Percentiles rank a stretch among this genome's conserved stretches.
phyloP scores from a whole-genome alignment of 1,140 invertebrate genomes.

The Pogonognathellus flavescens region DNA sequence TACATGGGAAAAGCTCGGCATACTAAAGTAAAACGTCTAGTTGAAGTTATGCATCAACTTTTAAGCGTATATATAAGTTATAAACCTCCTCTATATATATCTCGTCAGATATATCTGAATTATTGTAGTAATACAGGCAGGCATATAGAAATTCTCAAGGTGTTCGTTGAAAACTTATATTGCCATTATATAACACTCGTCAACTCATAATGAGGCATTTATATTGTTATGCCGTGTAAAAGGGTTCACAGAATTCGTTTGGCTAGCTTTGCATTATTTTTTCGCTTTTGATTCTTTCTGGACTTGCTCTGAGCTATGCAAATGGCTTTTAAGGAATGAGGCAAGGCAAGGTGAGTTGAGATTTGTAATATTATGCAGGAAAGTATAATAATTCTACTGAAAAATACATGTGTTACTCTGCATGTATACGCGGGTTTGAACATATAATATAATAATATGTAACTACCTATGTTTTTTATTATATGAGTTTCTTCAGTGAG shows the following conservation, averaged over 20 bases:
- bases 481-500: too few species aligned
- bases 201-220: neutral
- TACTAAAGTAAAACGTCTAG: too few species aligned
- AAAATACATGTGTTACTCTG: constrained; percentile 1
- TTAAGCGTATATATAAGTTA: too few species aligned
- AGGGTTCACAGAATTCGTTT: too few species aligned
- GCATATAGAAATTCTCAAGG: neutral
- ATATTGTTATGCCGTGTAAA: neutral
- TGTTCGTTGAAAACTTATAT: constrained; percentile 3
- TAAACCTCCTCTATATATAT: too few species aligned
- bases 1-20: too few species aligned
- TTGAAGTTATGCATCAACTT: too few species aligned
- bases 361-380: neutral
- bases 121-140: neutral
- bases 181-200: too few species aligned
- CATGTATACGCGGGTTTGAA: neutral
- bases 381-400: neutral
- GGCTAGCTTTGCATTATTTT: constrained; percentile 19
- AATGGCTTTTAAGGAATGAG: constrained; percentile 36
- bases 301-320: constrained; percentile 15
- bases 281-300: constrained; percentile 10
- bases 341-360: neutral
- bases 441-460: too few species aligned
- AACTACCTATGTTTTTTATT: too few species aligned
- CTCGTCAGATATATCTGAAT: too few species aligned